Conservation (phyloP, 2,113 vertebrate species). For the Stegostoma tigrinum region DNA sequence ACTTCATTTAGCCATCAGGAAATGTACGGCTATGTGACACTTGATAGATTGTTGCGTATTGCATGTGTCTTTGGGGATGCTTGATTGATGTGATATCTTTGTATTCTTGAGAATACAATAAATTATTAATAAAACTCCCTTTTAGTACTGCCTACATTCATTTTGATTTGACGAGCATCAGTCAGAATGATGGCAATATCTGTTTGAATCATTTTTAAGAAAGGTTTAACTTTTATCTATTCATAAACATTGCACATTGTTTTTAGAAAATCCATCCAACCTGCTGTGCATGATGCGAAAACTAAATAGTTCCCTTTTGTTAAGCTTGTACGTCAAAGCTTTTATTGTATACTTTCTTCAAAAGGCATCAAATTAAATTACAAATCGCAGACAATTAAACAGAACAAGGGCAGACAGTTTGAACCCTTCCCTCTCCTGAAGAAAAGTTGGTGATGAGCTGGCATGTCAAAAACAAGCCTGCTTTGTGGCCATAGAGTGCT, state of each 20-base stretch:
- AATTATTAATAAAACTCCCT: constrained; percentile 18
- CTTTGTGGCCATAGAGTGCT: too few relatives aligned
- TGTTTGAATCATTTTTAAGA: background rate
- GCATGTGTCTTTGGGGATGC: background rate
- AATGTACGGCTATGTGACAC: background rate
- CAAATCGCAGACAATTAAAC: background rate
- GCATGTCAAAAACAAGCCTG: too few relatives aligned
- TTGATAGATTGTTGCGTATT: background rate
- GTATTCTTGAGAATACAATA: background rate
- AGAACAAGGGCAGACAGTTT: background rate
- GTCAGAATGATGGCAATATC: background rate
- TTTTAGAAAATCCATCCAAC: background rate
- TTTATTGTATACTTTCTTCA: background rate
- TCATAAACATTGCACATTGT: background rate
- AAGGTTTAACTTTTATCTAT: background rate
- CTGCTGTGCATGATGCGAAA: background rate
- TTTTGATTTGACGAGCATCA: constrained; percentile 5
- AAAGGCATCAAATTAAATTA: background rate
- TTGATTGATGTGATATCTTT: constrained; percentile 23
- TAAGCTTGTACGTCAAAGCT: background rate
- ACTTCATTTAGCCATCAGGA: background rate
- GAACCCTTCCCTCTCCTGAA: too few relatives aligned
- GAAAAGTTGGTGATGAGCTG: too few relatives aligned
- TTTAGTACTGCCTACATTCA: background rate
- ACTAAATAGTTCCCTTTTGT: background rate